Evolutionary conservation across 2,113 vertebrate species (phyloP).

Genomic region (Tenebrosternarchus preto): DNA sequence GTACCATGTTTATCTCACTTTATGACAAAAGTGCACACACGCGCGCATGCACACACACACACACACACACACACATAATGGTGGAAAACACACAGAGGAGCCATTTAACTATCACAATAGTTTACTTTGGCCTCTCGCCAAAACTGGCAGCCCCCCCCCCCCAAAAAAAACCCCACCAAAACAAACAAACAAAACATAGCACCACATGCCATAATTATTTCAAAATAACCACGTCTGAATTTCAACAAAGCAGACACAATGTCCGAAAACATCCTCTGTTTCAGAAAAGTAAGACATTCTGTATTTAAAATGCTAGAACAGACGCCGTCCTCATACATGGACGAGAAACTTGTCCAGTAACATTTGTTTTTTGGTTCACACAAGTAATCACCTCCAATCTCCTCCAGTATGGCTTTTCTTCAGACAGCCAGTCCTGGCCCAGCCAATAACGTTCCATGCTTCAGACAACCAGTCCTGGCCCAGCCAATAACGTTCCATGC

Average conservation of each 20-base stretch:
- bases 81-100: not conserved
- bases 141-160: not conserved
- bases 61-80: not conserved
- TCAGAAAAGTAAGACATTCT: no score
- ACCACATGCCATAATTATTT: not conserved
- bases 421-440: no score
- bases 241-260: not conserved
- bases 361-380: not conserved
- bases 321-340: not conserved
- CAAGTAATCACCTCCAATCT: no score
- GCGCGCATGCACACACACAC: not conserved
- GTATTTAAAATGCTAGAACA: not conserved
- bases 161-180: not conserved
- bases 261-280: no score
- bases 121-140: not conserved
- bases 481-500: no score
- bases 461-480: no score
- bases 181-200: not conserved
- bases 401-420: no score
- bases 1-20: not conserved
- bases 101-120: not conserved
- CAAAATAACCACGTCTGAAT: no score
- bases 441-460: no score
- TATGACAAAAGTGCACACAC: constrained; percentile 6
- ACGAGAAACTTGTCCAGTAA: constrained; percentile 55